Percentiles rank a stretch among this genome's conserved stretches.
These are phyloP conservation scores for Tholera decimalis DNA, from an alignment of 2,888 invertebrate genomes.

Conservation along the genomic window DNA sequence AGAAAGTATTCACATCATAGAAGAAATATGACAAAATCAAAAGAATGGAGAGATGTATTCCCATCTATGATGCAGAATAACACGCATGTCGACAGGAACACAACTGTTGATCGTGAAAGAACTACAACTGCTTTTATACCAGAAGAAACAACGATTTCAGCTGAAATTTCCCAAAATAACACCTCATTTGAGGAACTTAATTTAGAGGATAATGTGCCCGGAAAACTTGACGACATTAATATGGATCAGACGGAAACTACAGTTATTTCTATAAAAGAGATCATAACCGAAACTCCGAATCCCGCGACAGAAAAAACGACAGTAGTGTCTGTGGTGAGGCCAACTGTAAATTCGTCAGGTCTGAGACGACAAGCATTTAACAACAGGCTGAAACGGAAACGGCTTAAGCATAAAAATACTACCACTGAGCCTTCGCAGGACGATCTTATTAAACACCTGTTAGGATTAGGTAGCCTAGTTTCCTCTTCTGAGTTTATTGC, in stretches of 20 bases:
- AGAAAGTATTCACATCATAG: constrained; percentile 78
- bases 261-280: constrained; percentile 64
- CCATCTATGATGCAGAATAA: constrained; percentile 73
- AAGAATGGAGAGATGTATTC: constrained; percentile 79
- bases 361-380: constrained; percentile 80
- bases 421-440: constrained; percentile 83
- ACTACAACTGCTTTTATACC: constrained; percentile 59
- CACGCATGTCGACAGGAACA: constrained; percentile 64
- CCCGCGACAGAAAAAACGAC: constrained; percentile 69
- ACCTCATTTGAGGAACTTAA: constrained; percentile 51
- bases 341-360: constrained; percentile 73
- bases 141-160: constrained; percentile 52
- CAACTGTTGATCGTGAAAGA: constrained; percentile 61
- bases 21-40: constrained; percentile 78
- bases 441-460: constrained; percentile 78
- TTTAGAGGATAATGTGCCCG: constrained; percentile 39
- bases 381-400: constrained; percentile 83
- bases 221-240: constrained; percentile 60
- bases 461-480: constrained; percentile 81
- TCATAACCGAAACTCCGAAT: constrained; percentile 51
- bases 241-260: constrained; percentile 52
- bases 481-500: constrained; percentile 86
- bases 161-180: constrained; percentile 26
- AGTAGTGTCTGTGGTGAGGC: constrained; percentile 66
- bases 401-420: constrained; percentile 79